These are phyloP conservation scores for Ambastaia sidthimunki DNA, from an alignment of 2,797 vertebrate species.

Conservation along the genomic window DNA sequence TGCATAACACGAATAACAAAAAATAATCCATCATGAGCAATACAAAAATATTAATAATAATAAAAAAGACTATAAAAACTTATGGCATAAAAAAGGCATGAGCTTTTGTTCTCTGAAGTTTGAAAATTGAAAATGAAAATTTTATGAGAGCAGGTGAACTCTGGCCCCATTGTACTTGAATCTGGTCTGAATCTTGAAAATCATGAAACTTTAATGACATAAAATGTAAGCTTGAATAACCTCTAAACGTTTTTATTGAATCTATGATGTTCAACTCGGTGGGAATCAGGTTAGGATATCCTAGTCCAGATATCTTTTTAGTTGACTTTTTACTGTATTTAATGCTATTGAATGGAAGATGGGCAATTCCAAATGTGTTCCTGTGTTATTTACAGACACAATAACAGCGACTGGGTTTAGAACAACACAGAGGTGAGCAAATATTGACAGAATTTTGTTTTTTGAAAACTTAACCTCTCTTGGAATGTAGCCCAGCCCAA, in stretches of 20 bases:
- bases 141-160: slow-evolving; percentile 24
- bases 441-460: too few relatives aligned
- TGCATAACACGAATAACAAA: background rate
- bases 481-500: background rate
- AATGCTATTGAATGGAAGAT: too few relatives aligned
- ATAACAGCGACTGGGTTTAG: too few relatives aligned
- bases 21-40: background rate
- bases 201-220: background rate
- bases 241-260: background rate
- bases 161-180: background rate
- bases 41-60: background rate
- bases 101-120: slow-evolving; percentile 17
- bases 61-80: background rate
- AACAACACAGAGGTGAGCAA: too few relatives aligned
- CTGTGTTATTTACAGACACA: too few relatives aligned
- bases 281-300: background rate
- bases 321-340: too few relatives aligned
- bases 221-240: background rate
- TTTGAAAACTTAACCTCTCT: background rate
- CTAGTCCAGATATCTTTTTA: background rate
- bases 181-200: slow-evolving; percentile 39
- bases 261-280: background rate
- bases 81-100: background rate
- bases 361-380: too few relatives aligned
- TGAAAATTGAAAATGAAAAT: slow-evolving; percentile 5